Conservation (phyloP, 2,797 vertebrate species). For the Nannoperca australis region DNA sequence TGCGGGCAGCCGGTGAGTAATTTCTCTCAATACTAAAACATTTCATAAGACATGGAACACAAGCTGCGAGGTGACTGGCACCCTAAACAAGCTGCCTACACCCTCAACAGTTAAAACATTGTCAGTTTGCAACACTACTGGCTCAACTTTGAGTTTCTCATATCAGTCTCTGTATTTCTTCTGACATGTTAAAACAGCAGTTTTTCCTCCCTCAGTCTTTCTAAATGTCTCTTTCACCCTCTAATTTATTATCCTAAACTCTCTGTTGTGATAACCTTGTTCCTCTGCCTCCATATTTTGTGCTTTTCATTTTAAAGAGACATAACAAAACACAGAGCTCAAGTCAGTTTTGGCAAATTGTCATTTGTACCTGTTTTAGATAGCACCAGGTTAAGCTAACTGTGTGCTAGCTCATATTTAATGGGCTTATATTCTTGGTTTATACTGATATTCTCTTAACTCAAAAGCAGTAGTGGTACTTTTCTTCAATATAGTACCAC, state of each 20-base stretch:
- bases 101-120: not conserved
- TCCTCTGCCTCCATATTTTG: not conserved
- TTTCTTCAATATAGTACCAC: not conserved
- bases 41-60: constrained; percentile 4
- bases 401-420: not conserved
- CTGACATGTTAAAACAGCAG: not conserved
- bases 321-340: not conserved
- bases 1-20: constrained; percentile 53
- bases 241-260: not conserved
- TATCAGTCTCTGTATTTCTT: not conserved
- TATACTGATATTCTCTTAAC: not conserved
- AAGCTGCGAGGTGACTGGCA: not conserved
- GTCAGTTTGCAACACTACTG: not conserved
- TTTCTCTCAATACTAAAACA: not conserved
- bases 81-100: not conserved
- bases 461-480: not conserved
- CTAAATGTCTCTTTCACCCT: not conserved
- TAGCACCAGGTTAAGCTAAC: not conserved
- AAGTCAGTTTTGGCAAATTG: not conserved
- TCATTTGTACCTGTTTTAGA: not conserved
- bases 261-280: not conserved
- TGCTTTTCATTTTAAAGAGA: not conserved
- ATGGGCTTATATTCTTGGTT: not conserved
- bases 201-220: not conserved
- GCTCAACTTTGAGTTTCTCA: not conserved